phyloP scores from a whole-genome alignment of 2,797 vertebrate species.

The Kryptopterus vitreolus region DNA sequence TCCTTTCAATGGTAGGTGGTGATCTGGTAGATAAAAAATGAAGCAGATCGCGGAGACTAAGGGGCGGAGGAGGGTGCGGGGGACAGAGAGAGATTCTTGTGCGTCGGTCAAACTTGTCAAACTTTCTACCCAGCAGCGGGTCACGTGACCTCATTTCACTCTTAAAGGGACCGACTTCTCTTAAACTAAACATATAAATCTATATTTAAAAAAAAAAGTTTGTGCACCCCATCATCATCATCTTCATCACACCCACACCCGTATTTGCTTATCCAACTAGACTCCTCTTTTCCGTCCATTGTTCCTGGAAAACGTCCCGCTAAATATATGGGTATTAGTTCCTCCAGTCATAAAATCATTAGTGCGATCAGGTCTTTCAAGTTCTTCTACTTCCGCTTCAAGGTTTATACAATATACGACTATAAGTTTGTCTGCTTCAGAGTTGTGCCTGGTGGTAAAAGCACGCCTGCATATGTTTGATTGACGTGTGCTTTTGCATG shows the following conservation, averaged over 20 bases:
- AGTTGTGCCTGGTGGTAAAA: too few species aligned
- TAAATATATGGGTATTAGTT: background rate
- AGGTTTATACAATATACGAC: too few species aligned
- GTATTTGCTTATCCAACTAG: too few species aligned
- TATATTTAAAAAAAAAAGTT: background rate
- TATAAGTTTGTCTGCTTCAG: too few species aligned
- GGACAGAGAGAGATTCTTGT: background rate
- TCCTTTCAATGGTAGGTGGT: background rate
- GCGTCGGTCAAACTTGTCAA: constrained; percentile 55
- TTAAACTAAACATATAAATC: too few species aligned
- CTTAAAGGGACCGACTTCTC: constrained; percentile 46
- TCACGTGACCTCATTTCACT: constrained; percentile 49
- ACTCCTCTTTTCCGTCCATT: background rate
- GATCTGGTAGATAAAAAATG: background rate
- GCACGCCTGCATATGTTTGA: too few species aligned
- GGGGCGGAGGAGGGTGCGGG: background rate
- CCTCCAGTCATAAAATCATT: too few species aligned
- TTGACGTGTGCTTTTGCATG: too few species aligned
- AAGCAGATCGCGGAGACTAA: background rate
- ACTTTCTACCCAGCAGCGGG: constrained; percentile 41
- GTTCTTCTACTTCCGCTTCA: too few species aligned
- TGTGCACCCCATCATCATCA: background rate
- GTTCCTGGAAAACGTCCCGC: background rate
- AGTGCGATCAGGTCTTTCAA: too few species aligned
- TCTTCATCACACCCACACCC: background rate